Conservation (phyloP, 2,113 vertebrate species). For the Anser brachyrhynchus region DNA sequence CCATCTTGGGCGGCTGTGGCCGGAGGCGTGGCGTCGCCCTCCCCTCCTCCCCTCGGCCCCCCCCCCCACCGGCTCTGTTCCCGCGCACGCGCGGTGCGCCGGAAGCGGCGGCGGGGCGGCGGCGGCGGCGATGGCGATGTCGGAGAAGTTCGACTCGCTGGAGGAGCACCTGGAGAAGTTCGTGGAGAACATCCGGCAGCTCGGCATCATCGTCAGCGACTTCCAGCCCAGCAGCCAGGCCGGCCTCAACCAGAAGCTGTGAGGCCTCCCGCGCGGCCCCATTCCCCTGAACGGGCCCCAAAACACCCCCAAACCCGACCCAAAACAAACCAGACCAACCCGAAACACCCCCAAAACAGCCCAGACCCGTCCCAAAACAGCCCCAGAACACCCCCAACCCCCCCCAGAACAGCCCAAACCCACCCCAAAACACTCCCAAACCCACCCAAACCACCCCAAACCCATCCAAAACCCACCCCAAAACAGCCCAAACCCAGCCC, state of each 20-base stretch:
- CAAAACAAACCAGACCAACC: too few species aligned
- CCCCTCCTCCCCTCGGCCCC: background rate
- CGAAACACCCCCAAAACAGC: too few species aligned
- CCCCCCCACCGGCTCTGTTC: accelerated
- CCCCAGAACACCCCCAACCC: too few species aligned
- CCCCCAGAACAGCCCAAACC: too few species aligned
- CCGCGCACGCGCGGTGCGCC: background rate
- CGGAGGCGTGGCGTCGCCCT: background rate
- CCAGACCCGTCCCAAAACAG: too few species aligned
- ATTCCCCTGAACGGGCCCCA: too few species aligned
- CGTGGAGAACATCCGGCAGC: slow-evolving; percentile 96
- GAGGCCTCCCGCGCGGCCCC: background rate
- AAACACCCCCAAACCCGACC: too few species aligned
- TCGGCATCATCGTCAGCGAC: slow-evolving; percentile 98
- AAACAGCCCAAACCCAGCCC: too few species aligned
- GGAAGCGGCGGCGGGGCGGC: accelerated
- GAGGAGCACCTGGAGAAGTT: slow-evolving; percentile 99
- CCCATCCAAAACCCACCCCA: too few species aligned
- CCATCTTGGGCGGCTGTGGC: too few species aligned
- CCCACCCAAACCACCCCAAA: too few species aligned
- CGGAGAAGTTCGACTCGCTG: slow-evolving; percentile 95
- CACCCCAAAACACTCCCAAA: too few species aligned
- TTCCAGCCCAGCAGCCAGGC: slow-evolving; percentile 98
- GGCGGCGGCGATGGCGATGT: slow-evolving; percentile 66
- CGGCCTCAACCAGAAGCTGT: slow-evolving; percentile 97